Conservation (phyloP, 2,797 vertebrate genomes). For the Cirrhinus molitorella region DNA sequence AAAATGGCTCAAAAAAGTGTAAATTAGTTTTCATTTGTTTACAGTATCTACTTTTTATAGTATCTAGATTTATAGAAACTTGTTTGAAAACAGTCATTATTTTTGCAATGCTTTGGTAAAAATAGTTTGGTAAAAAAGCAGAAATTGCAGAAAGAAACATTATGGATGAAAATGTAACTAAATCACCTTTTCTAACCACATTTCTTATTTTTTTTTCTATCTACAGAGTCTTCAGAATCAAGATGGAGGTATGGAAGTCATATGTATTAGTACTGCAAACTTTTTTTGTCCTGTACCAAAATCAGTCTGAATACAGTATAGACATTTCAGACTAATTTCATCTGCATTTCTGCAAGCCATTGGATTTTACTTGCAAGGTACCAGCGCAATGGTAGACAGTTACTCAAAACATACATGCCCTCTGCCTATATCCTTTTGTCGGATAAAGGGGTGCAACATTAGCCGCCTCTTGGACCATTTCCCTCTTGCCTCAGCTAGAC, state of each 20-base stretch:
- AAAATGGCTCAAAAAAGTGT: not conserved
- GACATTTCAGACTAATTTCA: conserved; percentile 2
- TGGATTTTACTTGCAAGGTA: conserved; percentile 10
- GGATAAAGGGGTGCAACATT: conserved; percentile 54
- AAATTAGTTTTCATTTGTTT: not conserved
- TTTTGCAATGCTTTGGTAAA: not conserved
- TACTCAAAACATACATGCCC: conserved; percentile 58
- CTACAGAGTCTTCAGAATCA: conserved; percentile 88
- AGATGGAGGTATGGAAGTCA: conserved; percentile 86
- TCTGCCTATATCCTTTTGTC: conserved; percentile 34
- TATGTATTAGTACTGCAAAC: not conserved
- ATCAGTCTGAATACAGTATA: not conserved
- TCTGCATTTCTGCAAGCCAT: not conserved
- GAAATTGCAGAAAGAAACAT: no score
- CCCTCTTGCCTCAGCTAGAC: conserved; percentile 85
- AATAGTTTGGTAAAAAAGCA: not conserved
- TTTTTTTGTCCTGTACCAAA: not conserved
- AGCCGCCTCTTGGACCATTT: conserved; percentile 77
- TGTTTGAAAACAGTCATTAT: not conserved
- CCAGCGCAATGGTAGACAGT: conserved; percentile 1
- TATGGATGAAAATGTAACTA: no score
- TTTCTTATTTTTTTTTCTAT: conserved; percentile 66
- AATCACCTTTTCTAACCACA: not conserved
- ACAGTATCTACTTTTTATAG: not conserved
- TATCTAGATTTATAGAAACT: no score